Base-by-base conservation (phyloP, 2,888 invertebrate species). In the Palloptera scutellata region DNA sequence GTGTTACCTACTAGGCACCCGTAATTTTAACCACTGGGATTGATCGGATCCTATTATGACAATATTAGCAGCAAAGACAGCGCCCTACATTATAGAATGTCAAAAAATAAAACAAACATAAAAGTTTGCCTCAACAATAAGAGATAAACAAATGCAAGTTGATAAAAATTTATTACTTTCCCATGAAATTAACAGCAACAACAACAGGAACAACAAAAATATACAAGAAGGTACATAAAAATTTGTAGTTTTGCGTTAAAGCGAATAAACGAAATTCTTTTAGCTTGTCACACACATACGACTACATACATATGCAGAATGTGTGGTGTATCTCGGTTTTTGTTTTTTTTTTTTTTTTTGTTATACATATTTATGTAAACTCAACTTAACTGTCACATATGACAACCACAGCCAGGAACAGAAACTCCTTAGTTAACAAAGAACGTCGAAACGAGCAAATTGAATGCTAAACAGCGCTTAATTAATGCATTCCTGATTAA, bases 391-490 rank as follows among this genome's bases (percentile, higher is more conserved):
- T 30, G 30, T 30, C 30, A 48, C 2, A 5, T 48, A 8, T 48
- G 48, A 61, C 40, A 42, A 10, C 43, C 20, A 48, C 9, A 20
- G 1, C 13, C 19, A 42, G 10, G 42, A 17, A 48, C 53, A 51
- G 42, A 40, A 53, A 9, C 13, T 20, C 15, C 43, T 12, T 55
- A 19, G 40, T 43, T 12, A 66, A 42, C 40, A n/a, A 42, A 53
- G 5, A 52, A 42, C 43, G n/a, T 41, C 59, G 20, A 40, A 58
- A 40, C 1, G 69, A 61, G 61, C 70, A 74, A 74, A 73, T 74
- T 73, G 76, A 76, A 76, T 76, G 75, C 76, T 76, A 76, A 78
- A 75, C 76, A 76, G 76, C 72, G 73, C 74, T 76, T 76, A 78
- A 78, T 78, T 77, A 78, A 69, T 70, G 67, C 69, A 60, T 64